These are phyloP conservation scores for Scyliorhinus canicula DNA, from an alignment of 2,797 vertebrate species.

Conservation along the genomic window DNA sequence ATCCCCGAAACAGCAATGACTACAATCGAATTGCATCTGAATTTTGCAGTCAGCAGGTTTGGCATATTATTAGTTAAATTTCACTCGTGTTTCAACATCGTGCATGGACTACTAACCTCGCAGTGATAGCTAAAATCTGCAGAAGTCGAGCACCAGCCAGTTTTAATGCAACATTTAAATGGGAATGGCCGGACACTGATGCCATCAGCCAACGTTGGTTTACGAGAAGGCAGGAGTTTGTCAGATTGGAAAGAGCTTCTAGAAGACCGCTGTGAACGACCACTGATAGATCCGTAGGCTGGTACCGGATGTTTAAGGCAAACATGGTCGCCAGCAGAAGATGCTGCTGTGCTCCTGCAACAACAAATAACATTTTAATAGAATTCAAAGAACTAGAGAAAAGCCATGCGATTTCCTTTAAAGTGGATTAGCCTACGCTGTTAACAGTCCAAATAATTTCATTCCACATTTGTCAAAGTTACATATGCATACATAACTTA, in stretches of 20 bases:
- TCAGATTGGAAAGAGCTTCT: slow-evolving; percentile 64
- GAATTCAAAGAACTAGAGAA: background rate
- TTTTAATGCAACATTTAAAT: slow-evolving; percentile 60
- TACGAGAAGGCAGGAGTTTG: slow-evolving; percentile 63
- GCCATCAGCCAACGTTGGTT: slow-evolving; percentile 68
- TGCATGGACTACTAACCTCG: slow-evolving; percentile 53
- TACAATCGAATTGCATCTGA: background rate
- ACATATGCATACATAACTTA: background rate
- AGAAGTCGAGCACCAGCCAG: slow-evolving; percentile 64
- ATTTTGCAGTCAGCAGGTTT: background rate
- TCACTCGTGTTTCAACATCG: no score
- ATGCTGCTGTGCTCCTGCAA: slow-evolving; percentile 63
- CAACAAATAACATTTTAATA: background rate
- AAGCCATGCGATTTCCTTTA: background rate
- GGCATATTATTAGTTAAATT: background rate
- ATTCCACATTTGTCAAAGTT: background rate
- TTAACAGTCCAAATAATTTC: background rate
- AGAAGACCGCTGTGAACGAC: slow-evolving; percentile 64
- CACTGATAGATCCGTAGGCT: slow-evolving; percentile 65
- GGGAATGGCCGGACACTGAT: slow-evolving; percentile 56
- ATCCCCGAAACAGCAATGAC: background rate
- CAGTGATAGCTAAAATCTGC: slow-evolving; percentile 68
- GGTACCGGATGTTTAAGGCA: slow-evolving; percentile 67
- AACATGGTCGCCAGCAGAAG: slow-evolving; percentile 69
- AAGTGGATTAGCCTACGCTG: background rate